phyloP scores from a whole-genome alignment of 1,140 invertebrate genomes.

The Sipha flava region DNA sequence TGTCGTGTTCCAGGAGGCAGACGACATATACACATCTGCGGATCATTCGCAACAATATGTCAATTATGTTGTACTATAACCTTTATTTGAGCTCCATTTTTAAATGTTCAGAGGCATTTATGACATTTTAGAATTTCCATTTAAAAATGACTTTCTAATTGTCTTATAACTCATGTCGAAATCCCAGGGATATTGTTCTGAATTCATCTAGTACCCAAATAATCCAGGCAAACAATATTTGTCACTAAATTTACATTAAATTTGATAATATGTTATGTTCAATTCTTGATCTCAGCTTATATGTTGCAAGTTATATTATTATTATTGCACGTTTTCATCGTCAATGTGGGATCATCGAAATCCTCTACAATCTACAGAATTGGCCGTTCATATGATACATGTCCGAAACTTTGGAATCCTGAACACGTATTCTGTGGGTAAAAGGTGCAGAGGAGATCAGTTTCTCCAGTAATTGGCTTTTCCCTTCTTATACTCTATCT shows the following conservation, averaged over 20 bases:
- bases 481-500: not conserved
- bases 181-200: not conserved
- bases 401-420: conserved; percentile 4
- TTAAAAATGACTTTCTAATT: not conserved
- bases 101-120: not conserved
- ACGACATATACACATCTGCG: no score
- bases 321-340: conserved; percentile 19
- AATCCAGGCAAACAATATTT: conserved; percentile 2
- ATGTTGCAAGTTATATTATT: conserved; percentile 10
- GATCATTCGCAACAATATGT: no score
- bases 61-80: no score
- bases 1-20: no score
- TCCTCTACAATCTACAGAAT: not conserved
- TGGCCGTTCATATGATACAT: conserved; percentile 10
- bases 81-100: not conserved
- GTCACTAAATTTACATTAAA: conserved; percentile 24
- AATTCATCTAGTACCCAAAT: not conserved
- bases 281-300: conserved; percentile 25
- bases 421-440: not conserved
- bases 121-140: not conserved
- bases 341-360: conserved; percentile 10
- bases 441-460: not conserved
- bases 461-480: conserved; percentile 12
- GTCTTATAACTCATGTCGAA: not conserved
- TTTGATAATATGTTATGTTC: conserved; percentile 26